phyloP scores from a whole-genome alignment of 2,888 invertebrate genomes.

The Lypha dubia region DNA sequence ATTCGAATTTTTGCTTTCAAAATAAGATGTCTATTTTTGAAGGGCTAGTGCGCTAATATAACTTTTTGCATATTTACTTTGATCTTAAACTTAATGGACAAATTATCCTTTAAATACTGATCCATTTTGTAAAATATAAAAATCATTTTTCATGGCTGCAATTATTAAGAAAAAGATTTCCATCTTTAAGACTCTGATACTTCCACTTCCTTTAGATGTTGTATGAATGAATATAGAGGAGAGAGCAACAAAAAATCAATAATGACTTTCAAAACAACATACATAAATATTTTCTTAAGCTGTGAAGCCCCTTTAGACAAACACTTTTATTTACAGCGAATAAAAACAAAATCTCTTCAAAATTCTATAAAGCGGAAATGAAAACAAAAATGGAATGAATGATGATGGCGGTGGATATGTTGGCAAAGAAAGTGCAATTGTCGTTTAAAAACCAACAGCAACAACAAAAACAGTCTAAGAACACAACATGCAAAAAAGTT shows the following conservation, averaged over 20 bases:
- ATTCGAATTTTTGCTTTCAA: no score
- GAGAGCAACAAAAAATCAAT: constrained; percentile 64
- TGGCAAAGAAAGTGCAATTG: constrained; percentile 63
- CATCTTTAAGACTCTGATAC: constrained; percentile 17
- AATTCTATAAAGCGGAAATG: constrained; percentile 67
- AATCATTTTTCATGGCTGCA: background rate
- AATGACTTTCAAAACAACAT: constrained; percentile 58
- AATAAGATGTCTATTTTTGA: no score
- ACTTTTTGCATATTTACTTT: no score
- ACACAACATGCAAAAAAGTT: constrained; percentile 24
- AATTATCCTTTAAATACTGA: background rate
- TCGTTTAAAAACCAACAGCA: constrained; percentile 31
- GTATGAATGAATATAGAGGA: background rate
- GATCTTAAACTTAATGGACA: no score
- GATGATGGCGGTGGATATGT: constrained; percentile 35
- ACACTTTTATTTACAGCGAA: constrained; percentile 59
- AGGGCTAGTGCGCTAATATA: no score
- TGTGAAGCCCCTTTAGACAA: constrained; percentile 63
- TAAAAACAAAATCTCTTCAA: constrained; percentile 57
- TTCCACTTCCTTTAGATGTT: constrained; percentile 26
- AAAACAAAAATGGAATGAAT: constrained; percentile 66
- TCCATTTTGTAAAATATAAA: no score
- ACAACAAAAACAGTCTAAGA: constrained; percentile 39
- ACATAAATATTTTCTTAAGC: constrained; percentile 64
- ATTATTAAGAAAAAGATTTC: constrained; percentile 3